Percentiles rank a stretch among this genome's conserved stretches.
Conservation (phyloP, 2,797 vertebrate species). For the Sebastes reedi region DNA sequence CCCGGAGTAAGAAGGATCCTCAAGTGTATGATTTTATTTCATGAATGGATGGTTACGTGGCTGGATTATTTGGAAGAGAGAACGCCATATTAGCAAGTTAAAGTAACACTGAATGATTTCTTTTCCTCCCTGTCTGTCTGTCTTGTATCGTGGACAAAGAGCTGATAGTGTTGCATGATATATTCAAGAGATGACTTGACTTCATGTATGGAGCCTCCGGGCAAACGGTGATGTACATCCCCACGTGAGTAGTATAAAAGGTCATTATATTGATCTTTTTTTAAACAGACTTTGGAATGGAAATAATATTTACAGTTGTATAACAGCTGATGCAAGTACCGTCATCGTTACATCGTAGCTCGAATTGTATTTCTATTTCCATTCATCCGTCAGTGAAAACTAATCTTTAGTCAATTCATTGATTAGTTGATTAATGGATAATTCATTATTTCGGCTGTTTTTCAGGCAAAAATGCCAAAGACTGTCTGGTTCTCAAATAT, state of each 20-base stretch:
- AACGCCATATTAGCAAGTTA: too few relatives aligned
- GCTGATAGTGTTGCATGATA: too few relatives aligned
- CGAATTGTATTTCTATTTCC: not conserved
- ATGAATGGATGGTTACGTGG: too few relatives aligned
- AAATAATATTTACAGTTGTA: not conserved
- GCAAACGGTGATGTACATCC: too few relatives aligned
- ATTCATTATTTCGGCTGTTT: rapidly evolving
- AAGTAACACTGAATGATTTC: too few relatives aligned
- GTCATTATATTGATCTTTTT: not conserved
- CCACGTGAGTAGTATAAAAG: not conserved
- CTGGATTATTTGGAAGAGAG: too few relatives aligned
- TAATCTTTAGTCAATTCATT: not conserved
- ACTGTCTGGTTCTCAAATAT: not conserved
- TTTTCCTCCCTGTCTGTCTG: too few relatives aligned
- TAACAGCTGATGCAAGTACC: not conserved
- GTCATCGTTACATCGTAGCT: not conserved
- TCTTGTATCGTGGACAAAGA: too few relatives aligned
- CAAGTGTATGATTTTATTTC: too few relatives aligned
- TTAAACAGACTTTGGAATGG: not conserved
- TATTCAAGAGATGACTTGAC: too few relatives aligned
- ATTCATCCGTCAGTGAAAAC: not conserved
- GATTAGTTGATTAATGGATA: not conserved
- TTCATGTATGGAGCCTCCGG: too few relatives aligned
- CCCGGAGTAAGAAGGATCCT: too few relatives aligned
- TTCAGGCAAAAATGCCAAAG: not conserved